phyloP scores from a whole-genome alignment of 2,113 vertebrate species.

The Tinamus guttatus region DNA sequence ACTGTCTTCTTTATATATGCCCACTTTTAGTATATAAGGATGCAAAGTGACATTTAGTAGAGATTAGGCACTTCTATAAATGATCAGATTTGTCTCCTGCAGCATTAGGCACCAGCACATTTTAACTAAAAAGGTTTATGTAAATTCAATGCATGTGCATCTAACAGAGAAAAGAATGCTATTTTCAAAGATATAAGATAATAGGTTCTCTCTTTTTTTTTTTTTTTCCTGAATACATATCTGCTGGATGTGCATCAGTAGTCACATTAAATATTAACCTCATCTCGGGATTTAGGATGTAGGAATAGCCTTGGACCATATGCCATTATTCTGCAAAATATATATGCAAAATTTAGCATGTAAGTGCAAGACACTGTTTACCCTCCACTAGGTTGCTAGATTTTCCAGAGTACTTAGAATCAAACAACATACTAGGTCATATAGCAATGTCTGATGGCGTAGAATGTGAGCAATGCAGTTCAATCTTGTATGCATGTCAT shows the following conservation, averaged over 20 bases:
- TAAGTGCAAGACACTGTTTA: background rate
- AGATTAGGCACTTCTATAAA: conserved; percentile 29
- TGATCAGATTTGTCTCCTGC: background rate
- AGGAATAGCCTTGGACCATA: background rate
- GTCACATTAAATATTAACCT: background rate
- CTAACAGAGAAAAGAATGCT: background rate
- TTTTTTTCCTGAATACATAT: conserved; percentile 1
- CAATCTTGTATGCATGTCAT: background rate
- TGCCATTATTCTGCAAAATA: background rate
- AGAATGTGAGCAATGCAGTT: background rate
- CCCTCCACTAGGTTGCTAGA: background rate
- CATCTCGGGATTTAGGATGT: background rate
- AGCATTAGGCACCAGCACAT: background rate
- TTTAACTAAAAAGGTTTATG: background rate
- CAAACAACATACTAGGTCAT: background rate
- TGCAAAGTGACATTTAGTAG: conserved; percentile 23
- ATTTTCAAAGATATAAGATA: conserved; percentile 6
- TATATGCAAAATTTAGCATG: background rate
- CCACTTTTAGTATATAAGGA: background rate
- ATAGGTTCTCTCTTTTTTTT: background rate
- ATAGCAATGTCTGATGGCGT: background rate
- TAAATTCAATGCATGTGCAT: background rate
- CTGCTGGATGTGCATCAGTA: background rate
- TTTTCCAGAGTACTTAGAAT: background rate
- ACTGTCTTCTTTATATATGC: background rate